Evolutionary conservation across 1,140 invertebrate species (phyloP).

Genomic region (Pogonognathellus flavescens): DNA sequence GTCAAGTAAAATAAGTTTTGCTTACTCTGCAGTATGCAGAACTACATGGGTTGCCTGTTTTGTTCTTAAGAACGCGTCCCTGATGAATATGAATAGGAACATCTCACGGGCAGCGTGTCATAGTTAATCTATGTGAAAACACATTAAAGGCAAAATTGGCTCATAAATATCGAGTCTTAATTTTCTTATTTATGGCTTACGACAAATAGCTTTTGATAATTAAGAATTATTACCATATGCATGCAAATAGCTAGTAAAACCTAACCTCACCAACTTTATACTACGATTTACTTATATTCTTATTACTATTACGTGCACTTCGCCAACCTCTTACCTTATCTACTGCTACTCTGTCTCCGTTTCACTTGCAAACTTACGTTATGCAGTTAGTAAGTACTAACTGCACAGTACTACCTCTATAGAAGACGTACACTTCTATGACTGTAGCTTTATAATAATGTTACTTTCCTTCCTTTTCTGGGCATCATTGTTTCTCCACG

Average conservation of each 20-base stretch:
- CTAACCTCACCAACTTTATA: constrained; percentile 44
- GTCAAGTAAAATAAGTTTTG: constrained; percentile 43
- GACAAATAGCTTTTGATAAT: constrained; percentile 67
- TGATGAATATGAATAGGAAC: constrained; percentile 62
- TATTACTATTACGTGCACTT: constrained; percentile 8
- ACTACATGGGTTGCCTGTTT: constrained; percentile 22
- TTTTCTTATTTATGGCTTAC: constrained; percentile 67
- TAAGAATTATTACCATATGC: constrained; percentile 66
- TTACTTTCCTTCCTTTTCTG: too few relatives aligned
- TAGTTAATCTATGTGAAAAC: constrained; percentile 63
- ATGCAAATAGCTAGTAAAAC: constrained; percentile 36
- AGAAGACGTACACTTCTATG: too few relatives aligned
- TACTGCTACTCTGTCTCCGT: too few relatives aligned
- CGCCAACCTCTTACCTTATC: too few relatives aligned
- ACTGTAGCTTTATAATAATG: too few relatives aligned
- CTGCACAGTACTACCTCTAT: too few relatives aligned
- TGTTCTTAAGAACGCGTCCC: constrained; percentile 31
- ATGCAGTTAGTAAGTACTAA: too few relatives aligned
- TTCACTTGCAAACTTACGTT: too few relatives aligned
- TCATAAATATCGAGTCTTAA: constrained; percentile 67
- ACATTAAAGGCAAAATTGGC: constrained; percentile 66
- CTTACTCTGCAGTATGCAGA: constrained; percentile 29
- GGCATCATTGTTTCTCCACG: too few relatives aligned
- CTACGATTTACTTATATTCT: not conserved
- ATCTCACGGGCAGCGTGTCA: constrained; percentile 54